These are phyloP conservation scores for Nemotelus nigrinus DNA, from an alignment of 2,888 invertebrate genomes.

Conservation along the genomic window DNA sequence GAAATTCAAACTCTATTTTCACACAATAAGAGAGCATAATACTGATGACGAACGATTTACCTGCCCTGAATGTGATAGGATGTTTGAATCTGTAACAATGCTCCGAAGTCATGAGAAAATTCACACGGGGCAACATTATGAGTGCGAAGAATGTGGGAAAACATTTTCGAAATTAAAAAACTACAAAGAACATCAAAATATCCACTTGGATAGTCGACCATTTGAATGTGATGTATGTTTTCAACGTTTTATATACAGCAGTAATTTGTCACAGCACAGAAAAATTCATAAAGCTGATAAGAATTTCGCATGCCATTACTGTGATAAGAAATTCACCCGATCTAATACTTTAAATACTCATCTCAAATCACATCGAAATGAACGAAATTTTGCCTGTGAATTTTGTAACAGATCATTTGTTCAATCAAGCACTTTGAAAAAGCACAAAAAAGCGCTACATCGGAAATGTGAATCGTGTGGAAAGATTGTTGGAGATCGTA, in stretches of 20 bases:
- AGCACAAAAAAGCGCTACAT: constrained; percentile 54
- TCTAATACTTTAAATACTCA: constrained; percentile 57
- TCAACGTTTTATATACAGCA: constrained; percentile 52
- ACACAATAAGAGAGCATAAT: constrained; percentile 48
- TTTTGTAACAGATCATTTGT: constrained; percentile 54
- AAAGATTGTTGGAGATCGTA: constrained; percentile 50
- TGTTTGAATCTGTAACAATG: constrained; percentile 51
- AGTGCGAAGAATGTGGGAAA: constrained; percentile 54
- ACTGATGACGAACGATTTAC: constrained; percentile 45
- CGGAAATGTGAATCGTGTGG: constrained; percentile 51
- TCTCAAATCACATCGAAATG: constrained; percentile 52
- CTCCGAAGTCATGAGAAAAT: constrained; percentile 52
- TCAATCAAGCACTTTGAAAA: constrained; percentile 57
- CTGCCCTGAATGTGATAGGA: constrained; percentile 51
- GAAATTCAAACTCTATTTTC: constrained; percentile 50
- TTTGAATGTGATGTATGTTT: constrained; percentile 54
- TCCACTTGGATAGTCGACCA: constrained; percentile 54
- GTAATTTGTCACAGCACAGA: constrained; percentile 52
- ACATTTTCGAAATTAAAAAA: constrained; percentile 54
- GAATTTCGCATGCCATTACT: constrained; percentile 53
- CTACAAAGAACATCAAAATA: constrained; percentile 53
- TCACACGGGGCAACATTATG: constrained; percentile 47
- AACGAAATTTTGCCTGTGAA: constrained; percentile 52
- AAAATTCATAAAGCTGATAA: constrained; percentile 49
- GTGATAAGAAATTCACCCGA: constrained; percentile 55